Base-by-base conservation (phyloP, 1,140 invertebrate species). In the Trichonephila clavata region DNA sequence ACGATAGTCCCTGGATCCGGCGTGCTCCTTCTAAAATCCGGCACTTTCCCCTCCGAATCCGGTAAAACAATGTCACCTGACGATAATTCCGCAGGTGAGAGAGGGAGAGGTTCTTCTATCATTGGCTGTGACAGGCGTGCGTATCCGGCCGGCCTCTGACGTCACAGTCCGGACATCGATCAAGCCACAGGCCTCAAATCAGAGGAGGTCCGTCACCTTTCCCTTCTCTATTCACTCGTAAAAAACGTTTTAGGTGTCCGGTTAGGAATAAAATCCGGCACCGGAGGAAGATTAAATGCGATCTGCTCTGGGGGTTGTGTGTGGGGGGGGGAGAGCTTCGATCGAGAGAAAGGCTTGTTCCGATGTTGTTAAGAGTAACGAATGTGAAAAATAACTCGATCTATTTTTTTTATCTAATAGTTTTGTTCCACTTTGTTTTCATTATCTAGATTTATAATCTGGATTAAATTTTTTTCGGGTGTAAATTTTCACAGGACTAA, bases 161-260 rank as follows among this genome's bases (percentile, higher is more conserved):
- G 71, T 77, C 71, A 77, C 27, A 32, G 27, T 77, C 27, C 71
- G 71, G 71, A 13, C 71, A 77, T 77, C 71, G 71, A 77, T 77
- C 71, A 77, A 77, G 71, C 71, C 71, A 77, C 71, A 77, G 71
- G 24, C 71, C 71, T 77, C 71, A 77, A 77, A 77, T 77, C 71
- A 77, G 18, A 27, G 27, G 32, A 77, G 71, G 71, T 32, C 71
- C 32, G 32, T 77, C 71, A 77, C 71, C 71, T 77, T 77, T 39
- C 27, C 71, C 71, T 68, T 68, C 65, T 68, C 65, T 24, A n/a
- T n/a, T 27, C 61, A 32, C 71, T 77, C 71, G 71, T 32, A 39
- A 77, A 77, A 77, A 77, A 27, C 13, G 27, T 39, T 77, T 77
- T 20, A 39, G 71, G 27, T 77, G 27, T 77, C 71, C 71, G 71